Evolutionary conservation across 2,888 invertebrate genomes (phyloP).

Genomic region (Lypha dubia): DNA sequence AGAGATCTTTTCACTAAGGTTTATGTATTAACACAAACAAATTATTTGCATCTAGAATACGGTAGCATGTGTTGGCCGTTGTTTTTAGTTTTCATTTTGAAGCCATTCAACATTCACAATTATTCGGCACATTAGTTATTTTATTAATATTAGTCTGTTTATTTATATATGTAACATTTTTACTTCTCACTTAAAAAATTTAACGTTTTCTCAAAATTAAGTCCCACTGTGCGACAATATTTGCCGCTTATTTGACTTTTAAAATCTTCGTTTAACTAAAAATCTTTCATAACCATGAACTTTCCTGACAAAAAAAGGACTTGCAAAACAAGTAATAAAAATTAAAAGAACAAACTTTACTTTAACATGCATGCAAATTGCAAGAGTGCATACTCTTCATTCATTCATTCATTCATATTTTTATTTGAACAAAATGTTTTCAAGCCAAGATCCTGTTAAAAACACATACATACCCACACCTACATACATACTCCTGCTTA

Average conservation of each 20-base stretch:
- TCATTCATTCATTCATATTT: conserved; percentile 42
- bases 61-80: no score
- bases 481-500: neutral
- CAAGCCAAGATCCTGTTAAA: conserved; percentile 34
- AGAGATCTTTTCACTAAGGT: no score
- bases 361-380: conserved; percentile 63
- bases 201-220: no score
- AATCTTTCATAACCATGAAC: conserved; percentile 70
- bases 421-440: conserved; percentile 54
- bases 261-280: conserved; percentile 66
- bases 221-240: conserved; percentile 29
- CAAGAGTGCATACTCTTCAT: no score
- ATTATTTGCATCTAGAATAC: no score
- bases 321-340: conserved; percentile 44
- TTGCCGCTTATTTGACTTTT: conserved; percentile 51
- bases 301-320: conserved; percentile 60
- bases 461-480: neutral
- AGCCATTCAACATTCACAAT: no score
- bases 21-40: no score
- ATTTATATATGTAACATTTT: neutral
- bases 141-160: neutral
- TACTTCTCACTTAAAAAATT: no score
- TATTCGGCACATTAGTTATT: neutral
- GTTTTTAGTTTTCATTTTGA: no score
- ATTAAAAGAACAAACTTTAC: conserved; percentile 57